A percentile compares a stretch with the other conserved stretches of the same genome.
Conservation (phyloP, 2,797 vertebrate species). For the Forpus xanthops region DNA sequence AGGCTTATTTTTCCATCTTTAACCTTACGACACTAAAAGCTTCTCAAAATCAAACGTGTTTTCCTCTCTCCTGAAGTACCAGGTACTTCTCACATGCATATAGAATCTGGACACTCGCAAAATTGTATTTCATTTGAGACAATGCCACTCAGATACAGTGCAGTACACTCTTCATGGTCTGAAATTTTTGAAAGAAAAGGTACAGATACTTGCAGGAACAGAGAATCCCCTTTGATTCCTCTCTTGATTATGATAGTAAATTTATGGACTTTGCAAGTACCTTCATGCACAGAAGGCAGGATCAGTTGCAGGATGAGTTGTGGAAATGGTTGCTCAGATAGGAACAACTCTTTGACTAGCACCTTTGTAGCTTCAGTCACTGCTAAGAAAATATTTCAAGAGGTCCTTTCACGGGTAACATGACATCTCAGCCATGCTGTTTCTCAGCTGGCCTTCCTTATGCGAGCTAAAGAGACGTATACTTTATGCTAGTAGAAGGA, state of each 20-base stretch:
- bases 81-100: not conserved
- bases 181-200: not conserved
- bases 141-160: not conserved
- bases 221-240: not conserved
- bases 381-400: not conserved
- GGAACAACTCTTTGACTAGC: not conserved
- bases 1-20: not conserved
- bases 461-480: not conserved
- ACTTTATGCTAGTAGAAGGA: not conserved
- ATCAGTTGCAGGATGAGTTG: not conserved
- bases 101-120: not conserved
- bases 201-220: not conserved
- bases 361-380: not conserved
- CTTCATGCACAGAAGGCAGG: not conserved
- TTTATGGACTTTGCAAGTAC: not conserved
- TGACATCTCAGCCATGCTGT: not conserved
- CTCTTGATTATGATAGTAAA: not conserved
- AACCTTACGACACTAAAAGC: not conserved
- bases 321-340: not conserved
- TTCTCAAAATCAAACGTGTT: not conserved
- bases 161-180: not conserved
- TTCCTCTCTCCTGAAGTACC: not conserved
- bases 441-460: not conserved
- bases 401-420: not conserved
- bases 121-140: not conserved